Percentiles rank a stretch among this genome's conserved stretches.
Conservation (phyloP, 1,140 invertebrate species). For the Drosophila elegans region DNA sequence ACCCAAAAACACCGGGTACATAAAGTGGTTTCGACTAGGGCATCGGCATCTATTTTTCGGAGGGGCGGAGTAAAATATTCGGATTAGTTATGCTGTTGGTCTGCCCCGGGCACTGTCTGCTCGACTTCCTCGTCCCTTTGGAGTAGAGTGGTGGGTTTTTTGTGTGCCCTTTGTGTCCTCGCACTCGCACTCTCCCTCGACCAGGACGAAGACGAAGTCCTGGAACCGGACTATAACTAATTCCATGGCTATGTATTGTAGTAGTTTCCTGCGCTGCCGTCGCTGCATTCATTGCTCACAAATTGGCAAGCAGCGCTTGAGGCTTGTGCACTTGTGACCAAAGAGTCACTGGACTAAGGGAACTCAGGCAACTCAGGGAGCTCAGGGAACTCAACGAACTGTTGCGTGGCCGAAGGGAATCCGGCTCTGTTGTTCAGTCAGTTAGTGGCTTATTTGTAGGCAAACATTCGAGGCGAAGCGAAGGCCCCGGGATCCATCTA, state of each 20-base stretch:
- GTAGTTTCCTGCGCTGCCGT: slow-evolving; percentile 64
- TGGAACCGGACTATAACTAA: slow-evolving; percentile 61
- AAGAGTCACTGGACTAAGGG: slow-evolving; percentile 19
- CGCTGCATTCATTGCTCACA: slow-evolving; percentile 75
- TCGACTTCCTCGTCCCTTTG: slow-evolving; percentile 9
- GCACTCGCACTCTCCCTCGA: slow-evolving; percentile 17
- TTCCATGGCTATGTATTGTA: slow-evolving; percentile 80
- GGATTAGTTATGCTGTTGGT: slow-evolving; percentile 80
- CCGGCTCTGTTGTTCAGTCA: slow-evolving; percentile 42
- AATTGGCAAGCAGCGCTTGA: slow-evolving; percentile 63
- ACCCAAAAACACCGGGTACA: not conserved
- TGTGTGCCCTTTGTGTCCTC: slow-evolving; percentile 29
- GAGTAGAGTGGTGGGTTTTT: slow-evolving; percentile 18
- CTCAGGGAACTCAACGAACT: slow-evolving; percentile 18
- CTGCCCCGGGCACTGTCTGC: slow-evolving; percentile 41
- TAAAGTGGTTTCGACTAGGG: slow-evolving; percentile 37
- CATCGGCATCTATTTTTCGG: slow-evolving; percentile 22
- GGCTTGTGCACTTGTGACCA: slow-evolving; percentile 49
- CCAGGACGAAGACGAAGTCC: slow-evolving; percentile 19
- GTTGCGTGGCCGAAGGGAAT: slow-evolving; percentile 34
- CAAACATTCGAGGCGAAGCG: slow-evolving; percentile 20
- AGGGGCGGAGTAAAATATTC: slow-evolving; percentile 54
- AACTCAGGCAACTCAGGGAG: not conserved
- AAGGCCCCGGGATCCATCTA: slow-evolving; percentile 46
- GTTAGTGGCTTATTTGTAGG: slow-evolving; percentile 56